Evolutionary conservation across 1,140 invertebrate species (phyloP), one percentile per base, ranked within the genome.

Genomic region (Lepidurus arcticus): DNA sequence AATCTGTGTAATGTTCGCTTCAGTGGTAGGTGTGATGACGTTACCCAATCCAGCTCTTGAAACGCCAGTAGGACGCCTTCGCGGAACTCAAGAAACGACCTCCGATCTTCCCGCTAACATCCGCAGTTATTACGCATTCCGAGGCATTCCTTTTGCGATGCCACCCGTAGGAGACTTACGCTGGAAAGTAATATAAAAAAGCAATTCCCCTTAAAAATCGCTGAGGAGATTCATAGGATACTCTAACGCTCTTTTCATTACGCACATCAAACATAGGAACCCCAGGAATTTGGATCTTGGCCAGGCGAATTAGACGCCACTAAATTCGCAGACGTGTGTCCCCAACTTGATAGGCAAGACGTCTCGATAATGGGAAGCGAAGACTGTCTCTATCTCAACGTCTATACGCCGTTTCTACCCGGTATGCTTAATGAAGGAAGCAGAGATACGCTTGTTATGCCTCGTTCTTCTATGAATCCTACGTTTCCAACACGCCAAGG

Each of bases 81-180:
- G 24, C 24, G 78, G 78, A 9, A 78, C 73, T 6, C 65, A 74
- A 34, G 78, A 78, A 34, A 47, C 78, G 42, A 44, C 73, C 6
- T 34, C n/a, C 26, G 76, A 47, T 16, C 42, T 53, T 7, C 24
- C 79, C 0, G 77, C 79, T 44, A 80, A 80, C 9, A 85, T 84
- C 8, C 84, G 84, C 80, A 78, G 82, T 9, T 87, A 88, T 77
- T 86, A 89, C 65, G 83, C 83, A 7, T 88, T 84, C 80, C 82
- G 84, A 26, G 86, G 87, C 21, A 87, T 89, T 80, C 88, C 88
- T 0, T 89, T 82, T 81, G 88, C 87, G 2, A 84, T 87, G 80
- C 87, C 88, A 1, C 88, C 88, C 0, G 21, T 88, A n/a, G 86
- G 85, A 16, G 82, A 87, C 7, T 81, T 87, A 7, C 82, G 88